Evolutionary conservation across 2,888 invertebrate genomes (phyloP), one percentile per base, ranked within the genome.

Genomic region (Caenorhabditis angaria): DNA sequence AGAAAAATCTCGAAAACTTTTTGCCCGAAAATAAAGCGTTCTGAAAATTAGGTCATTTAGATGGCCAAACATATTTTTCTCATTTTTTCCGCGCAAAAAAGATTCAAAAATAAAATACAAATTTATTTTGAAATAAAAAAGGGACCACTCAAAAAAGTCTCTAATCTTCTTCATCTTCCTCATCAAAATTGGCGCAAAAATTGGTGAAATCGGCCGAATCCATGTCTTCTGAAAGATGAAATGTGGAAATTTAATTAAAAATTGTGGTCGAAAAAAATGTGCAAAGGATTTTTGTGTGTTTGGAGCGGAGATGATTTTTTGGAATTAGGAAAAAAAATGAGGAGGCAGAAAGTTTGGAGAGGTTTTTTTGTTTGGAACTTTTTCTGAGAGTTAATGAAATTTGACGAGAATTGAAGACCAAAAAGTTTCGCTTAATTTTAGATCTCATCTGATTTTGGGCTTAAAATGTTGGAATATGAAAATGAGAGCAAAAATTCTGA

Each of bases 121-220:
- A 51, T 24, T 51, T 51, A 8, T 24, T 8, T 8, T 29, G n/a
- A 47, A 28, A 20, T n/a, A 48, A 29, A 22, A 29, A 54, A 27
- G 50, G 41, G 54, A 54, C 61, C 59, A 71, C 57, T 71, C 60
- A 10, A 14, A 35, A 35, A 29, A 12, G 10, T 5, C 2, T 28
- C 67, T 64, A 72, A 54, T 72, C 72, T 28, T 72, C 72, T 53
- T 72, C 72, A 18, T 72, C 72, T 32, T 72, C 72, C 50, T 72
- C 72, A 20, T 72, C 72, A 35, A 72, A 72, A 24, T 64, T 72
- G 35, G 67, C 72, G 53, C 63, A 63, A 55, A 72, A 72, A 28
- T 67, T 55, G 58, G 64, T 67, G 64, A 72, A 72, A 58, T 72
- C 72, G 51, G 67, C 57, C 50, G 64, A 57, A 64, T 72, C 72